A percentile compares a stretch with the other conserved stretches of the same genome.
phyloP scores from a whole-genome alignment of 2,888 invertebrate genomes.

The Philereme transversata region DNA sequence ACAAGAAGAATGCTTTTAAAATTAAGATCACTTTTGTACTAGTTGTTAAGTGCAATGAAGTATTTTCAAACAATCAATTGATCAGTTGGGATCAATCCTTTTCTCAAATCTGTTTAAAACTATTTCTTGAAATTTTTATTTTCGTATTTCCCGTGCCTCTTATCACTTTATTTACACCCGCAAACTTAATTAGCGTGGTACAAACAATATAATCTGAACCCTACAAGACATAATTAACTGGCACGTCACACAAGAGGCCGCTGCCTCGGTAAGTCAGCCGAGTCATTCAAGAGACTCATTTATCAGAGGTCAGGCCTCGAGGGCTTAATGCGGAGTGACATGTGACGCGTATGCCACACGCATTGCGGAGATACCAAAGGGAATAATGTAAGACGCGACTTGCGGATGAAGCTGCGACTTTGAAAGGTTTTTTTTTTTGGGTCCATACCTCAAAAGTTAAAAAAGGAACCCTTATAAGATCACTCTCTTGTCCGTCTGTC shows the following conservation, averaged over 20 bases:
- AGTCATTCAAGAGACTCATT: slow-evolving; percentile 43
- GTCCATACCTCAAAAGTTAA: too few species aligned
- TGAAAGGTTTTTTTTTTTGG: neutral
- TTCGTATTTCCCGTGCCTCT: too few species aligned
- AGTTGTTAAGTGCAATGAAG: too few species aligned
- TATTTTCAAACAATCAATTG: too few species aligned
- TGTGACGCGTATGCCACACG: slow-evolving; percentile 31
- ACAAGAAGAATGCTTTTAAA: too few species aligned
- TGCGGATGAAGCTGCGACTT: neutral
- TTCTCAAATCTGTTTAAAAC: too few species aligned
- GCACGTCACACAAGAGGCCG: slow-evolving; percentile 32
- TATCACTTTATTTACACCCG: neutral
- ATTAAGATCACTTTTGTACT: too few species aligned
- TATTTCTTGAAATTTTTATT: neutral
- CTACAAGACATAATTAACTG: slow-evolving; percentile 35
- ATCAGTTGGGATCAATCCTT: too few species aligned
- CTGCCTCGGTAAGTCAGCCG: slow-evolving; percentile 33
- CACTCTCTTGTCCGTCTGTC: too few species aligned
- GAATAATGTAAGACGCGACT: slow-evolving; percentile 5
- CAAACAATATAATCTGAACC: slow-evolving; percentile 13
- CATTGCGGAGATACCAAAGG: slow-evolving; percentile 14
- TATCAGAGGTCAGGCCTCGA: slow-evolving; percentile 44
- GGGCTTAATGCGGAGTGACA: slow-evolving; percentile 41
- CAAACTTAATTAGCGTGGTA: neutral
- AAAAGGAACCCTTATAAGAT: too few species aligned